phyloP scores from a whole-genome alignment of 2,113 vertebrate species.

The Solenodon paradoxus region DNA sequence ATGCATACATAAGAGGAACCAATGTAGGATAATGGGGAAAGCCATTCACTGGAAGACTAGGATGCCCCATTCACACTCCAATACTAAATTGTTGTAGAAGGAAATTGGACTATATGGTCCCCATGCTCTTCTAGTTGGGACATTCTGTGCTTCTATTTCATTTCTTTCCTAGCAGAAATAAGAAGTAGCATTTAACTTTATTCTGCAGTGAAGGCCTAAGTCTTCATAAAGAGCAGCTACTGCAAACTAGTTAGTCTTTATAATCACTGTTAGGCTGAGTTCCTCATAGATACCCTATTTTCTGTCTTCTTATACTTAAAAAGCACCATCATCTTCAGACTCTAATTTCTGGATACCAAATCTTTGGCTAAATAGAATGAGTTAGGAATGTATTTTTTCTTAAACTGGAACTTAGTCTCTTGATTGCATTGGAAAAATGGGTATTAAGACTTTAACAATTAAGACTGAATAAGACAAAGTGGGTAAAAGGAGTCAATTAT shows the following conservation, averaged over 20 bases:
- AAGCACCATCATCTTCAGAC: background rate
- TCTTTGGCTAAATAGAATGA: background rate
- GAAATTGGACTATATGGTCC: background rate
- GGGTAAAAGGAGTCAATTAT: too few relatives aligned
- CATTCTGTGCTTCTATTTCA: background rate
- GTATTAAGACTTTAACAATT: background rate
- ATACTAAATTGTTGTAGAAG: background rate
- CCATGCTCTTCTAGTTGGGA: background rate
- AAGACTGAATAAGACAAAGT: too few relatives aligned
- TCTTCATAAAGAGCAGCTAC: background rate
- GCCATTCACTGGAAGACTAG: background rate
- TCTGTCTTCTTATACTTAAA: background rate
- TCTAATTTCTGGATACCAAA: background rate
- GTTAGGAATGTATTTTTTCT: background rate
- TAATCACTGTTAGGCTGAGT: background rate
- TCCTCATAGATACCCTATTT: background rate
- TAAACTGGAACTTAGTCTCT: background rate
- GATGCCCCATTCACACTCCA: background rate
- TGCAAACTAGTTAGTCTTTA: background rate
- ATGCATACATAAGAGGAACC: background rate
- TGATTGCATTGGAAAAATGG: background rate
- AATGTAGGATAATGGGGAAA: background rate
- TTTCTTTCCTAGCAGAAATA: background rate
- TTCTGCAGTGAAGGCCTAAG: background rate
- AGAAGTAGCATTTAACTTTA: background rate